phyloP scores from a whole-genome alignment of 2,797 vertebrate genomes.

The Sebastes reedi region DNA sequence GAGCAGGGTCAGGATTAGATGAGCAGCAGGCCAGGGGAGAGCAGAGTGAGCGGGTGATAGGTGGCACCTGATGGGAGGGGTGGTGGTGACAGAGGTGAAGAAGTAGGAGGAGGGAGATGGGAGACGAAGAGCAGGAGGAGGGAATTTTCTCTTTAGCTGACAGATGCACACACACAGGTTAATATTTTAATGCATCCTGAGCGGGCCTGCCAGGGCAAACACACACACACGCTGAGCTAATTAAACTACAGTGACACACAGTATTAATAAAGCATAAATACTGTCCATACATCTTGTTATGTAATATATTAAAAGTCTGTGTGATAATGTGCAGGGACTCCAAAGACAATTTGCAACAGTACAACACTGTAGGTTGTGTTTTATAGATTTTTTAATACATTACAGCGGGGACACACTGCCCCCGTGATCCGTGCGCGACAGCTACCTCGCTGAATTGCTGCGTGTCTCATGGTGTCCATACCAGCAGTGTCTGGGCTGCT shows the following conservation, averaged over 20 bases:
- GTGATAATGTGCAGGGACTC: neutral
- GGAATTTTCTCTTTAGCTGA: neutral
- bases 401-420: neutral
- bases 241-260: neutral
- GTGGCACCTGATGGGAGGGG: conserved; percentile 22
- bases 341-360: neutral
- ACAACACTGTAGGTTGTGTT: neutral
- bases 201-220: neutral
- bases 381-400: neutral
- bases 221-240: conserved; percentile 20
- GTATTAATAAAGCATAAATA: neutral
- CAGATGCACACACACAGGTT: conserved; percentile 16
- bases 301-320: neutral
- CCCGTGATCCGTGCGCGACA: too few relatives aligned
- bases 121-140: neutral
- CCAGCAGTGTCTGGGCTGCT: too few relatives aligned
- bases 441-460: rapidly evolving
- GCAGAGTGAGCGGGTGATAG: conserved; percentile 11
- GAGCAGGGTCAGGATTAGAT: conserved; percentile 1
- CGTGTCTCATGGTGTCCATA: too few relatives aligned
- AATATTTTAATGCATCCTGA: conserved; percentile 21
- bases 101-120: neutral
- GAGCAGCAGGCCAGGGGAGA: conserved; percentile 15
- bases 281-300: neutral
- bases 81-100: neutral